These are phyloP conservation scores for Tubulanus polymorphus DNA, from an alignment of 2,888 invertebrate genomes.

Conservation along the genomic window DNA sequence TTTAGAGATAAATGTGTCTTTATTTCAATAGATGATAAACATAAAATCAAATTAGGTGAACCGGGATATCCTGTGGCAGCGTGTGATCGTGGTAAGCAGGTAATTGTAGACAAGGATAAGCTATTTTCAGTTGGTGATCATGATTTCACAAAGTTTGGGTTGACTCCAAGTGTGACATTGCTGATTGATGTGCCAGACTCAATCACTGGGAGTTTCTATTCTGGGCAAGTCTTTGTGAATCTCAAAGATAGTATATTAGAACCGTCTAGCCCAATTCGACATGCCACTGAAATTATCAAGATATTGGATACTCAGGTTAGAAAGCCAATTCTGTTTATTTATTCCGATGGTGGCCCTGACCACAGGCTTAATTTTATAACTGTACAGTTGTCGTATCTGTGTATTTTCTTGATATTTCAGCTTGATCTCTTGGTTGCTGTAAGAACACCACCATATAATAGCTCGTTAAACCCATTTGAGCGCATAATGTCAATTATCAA, in stretches of 20 bases:
- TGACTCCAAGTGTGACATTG: conserved; percentile 1
- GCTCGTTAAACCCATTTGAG: conserved; percentile 9
- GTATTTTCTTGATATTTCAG: conserved; percentile 6
- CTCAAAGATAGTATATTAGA: conserved; percentile 21
- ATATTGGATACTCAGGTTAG: conserved; percentile 12
- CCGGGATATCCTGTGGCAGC: conserved; percentile 8
- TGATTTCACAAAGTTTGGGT: conserved; percentile 7
- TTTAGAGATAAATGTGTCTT: conserved; percentile 3
- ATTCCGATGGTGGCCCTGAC: conserved; percentile 16
- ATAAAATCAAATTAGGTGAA: conserved; percentile 6
- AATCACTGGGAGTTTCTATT: conserved; percentile 14
- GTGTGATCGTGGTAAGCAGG: conserved; percentile 5
- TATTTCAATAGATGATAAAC: conserved; percentile 10
- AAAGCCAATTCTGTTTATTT: conserved; percentile 10
- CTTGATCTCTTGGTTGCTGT: conserved; percentile 13
- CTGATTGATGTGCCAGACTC: conserved; percentile 16
- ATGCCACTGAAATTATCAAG: conserved; percentile 15
- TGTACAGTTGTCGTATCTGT: conserved; percentile 8
- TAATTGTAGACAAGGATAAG: conserved; percentile 6
- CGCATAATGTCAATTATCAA: conserved; percentile 7
- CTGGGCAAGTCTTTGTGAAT: conserved; percentile 19
- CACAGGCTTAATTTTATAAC: conserved; percentile 9
- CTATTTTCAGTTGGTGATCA: conserved; percentile 9
- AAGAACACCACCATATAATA: conserved; percentile 11
- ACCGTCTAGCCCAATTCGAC: conserved; percentile 14